Conservation (phyloP, 1,140 invertebrate species). For the Nebria ingens region DNA sequence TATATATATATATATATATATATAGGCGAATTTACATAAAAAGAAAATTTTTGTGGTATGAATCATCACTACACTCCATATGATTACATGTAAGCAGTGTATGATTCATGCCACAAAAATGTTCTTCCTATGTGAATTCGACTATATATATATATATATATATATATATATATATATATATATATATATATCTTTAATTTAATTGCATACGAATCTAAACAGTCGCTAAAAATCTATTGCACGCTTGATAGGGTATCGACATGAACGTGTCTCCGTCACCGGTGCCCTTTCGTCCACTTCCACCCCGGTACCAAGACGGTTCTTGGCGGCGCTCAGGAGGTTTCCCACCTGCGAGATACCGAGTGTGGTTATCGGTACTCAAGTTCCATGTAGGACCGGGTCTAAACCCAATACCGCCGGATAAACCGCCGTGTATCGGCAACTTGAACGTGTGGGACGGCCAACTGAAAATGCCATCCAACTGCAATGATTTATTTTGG, state of each 20-base stretch:
- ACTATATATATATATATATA: no score
- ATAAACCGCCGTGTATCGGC: constrained; percentile 57
- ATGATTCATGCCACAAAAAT: no score
- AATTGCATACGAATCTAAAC: no score
- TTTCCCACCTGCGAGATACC: constrained; percentile 53
- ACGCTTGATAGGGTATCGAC: constrained; percentile 44
- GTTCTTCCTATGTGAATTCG: no score
- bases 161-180: no score
- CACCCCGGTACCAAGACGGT: constrained; percentile 45
- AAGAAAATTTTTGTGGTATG: no score
- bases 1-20: no score
- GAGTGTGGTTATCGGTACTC: constrained; percentile 77
- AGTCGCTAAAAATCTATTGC: no score
- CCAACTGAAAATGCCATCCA: constrained; percentile 59
- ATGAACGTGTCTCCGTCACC: constrained; percentile 43
- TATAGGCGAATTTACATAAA: no score
- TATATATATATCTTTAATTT: no score
- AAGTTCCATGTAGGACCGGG: constrained; percentile 67
- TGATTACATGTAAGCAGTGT: no score
- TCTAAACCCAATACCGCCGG: constrained; percentile 41
- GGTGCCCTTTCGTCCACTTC: constrained; percentile 45
- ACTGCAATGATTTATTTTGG: constrained; percentile 73
- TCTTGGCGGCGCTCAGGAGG: constrained; percentile 45
- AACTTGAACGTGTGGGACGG: constrained; percentile 76
- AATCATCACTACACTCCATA: no score